A percentile compares a stretch with the other conserved stretches of the same genome.
Conservation (phyloP, 2,797 vertebrate genomes). For the Vespertilio murinus region DNA sequence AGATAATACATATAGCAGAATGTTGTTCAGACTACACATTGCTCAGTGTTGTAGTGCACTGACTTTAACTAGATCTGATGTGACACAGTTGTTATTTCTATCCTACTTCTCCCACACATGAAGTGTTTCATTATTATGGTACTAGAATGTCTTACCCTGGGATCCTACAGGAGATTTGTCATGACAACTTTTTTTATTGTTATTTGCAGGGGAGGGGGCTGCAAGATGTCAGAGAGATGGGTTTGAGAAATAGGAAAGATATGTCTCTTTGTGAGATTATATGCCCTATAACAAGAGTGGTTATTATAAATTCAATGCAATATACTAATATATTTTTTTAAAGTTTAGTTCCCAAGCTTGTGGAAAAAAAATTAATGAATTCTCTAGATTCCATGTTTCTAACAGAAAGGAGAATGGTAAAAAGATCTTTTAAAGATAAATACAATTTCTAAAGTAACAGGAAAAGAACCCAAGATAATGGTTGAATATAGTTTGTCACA, state of each 20-base stretch:
- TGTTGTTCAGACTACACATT: conserved; percentile 13
- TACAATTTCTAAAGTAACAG: not conserved
- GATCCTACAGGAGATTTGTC: conserved; percentile 71
- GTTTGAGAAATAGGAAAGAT: not conserved
- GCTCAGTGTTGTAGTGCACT: not conserved
- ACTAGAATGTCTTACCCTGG: conserved; percentile 41
- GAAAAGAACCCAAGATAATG: not conserved
- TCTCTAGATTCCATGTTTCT: not conserved
- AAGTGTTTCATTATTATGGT: conserved; percentile 77
- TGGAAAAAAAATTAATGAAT: not conserved
- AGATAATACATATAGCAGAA: conserved; percentile 55
- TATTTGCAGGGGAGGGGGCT: not conserved
- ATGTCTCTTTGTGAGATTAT: conserved; percentile 20
- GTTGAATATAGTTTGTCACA: not conserved
- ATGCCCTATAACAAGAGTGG: not conserved
- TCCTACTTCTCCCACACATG: conserved; percentile 61
- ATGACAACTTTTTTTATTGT: conserved; percentile 46
- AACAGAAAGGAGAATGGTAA: not conserved
- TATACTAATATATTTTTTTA: not conserved
- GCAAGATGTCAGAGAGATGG: conserved; percentile 5
- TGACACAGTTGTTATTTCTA: conserved; percentile 73
- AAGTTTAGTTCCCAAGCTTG: not conserved
- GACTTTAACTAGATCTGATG: conserved; percentile 54
- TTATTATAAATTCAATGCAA: not conserved
- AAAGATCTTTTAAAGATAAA: conserved; percentile 19